phyloP scores from a whole-genome alignment of 2,797 vertebrate genomes.

The Craterocephalus amniculus region DNA sequence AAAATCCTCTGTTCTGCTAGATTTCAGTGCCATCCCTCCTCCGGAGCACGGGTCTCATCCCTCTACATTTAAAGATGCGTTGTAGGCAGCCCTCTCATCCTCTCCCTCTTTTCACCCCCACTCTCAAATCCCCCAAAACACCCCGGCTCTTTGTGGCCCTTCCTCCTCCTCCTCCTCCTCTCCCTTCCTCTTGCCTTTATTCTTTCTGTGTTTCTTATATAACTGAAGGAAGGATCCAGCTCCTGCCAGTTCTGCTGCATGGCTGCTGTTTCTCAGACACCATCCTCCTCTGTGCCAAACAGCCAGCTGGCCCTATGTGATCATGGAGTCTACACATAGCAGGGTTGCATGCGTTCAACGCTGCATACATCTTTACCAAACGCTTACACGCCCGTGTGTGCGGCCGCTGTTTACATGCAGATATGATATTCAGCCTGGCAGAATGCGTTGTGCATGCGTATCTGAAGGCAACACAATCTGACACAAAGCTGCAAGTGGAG shows the following conservation, averaged over 20 bases:
- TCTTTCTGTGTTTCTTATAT: constrained; percentile 77
- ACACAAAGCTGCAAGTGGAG: constrained; percentile 42
- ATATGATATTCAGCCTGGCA: constrained; percentile 38
- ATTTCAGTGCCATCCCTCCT: constrained; percentile 43
- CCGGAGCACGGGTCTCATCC: constrained; percentile 26
- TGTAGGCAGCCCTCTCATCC: constrained; percentile 29
- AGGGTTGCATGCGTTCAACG: constrained; percentile 20
- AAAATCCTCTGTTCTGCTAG: constrained; percentile 52
- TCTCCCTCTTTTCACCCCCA: constrained; percentile 32
- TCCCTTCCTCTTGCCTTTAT: constrained; percentile 53
- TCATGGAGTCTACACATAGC: constrained; percentile 35
- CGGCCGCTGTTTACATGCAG: constrained; percentile 46
- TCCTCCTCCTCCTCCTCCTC: constrained; percentile 21
- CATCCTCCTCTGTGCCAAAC: constrained; percentile 60
- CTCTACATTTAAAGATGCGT: constrained; percentile 55
- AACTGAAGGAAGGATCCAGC: constrained; percentile 72
- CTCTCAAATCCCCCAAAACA: constrained; percentile 47
- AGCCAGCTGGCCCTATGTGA: constrained; percentile 39
- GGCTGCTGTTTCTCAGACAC: constrained; percentile 64
- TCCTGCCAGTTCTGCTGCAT: constrained; percentile 73
- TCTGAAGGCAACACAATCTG: constrained; percentile 31
- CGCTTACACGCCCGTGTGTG: constrained; percentile 2
- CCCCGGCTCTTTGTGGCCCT: constrained; percentile 37
- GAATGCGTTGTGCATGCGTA: constrained; percentile 46
- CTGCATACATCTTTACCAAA: constrained; percentile 24